phyloP scores from a whole-genome alignment of 2,797 vertebrate species.

The Sebastes elongatus region DNA sequence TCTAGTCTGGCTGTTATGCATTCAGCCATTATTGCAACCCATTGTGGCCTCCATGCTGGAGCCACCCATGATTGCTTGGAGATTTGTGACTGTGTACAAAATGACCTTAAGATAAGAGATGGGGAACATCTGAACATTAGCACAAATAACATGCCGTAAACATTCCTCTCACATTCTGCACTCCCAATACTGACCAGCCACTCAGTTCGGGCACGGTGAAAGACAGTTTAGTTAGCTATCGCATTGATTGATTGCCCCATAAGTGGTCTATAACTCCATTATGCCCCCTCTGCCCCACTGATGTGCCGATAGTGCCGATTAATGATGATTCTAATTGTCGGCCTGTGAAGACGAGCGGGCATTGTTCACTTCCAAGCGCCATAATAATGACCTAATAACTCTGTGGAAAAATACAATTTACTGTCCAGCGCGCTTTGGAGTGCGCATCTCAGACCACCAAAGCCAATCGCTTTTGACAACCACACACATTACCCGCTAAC shows the following conservation, averaged over 20 bases:
- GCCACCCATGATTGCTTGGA: not conserved
- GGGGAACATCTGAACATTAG: constrained; percentile 19
- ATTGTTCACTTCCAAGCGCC: constrained; percentile 70
- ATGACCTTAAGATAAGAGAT: constrained; percentile 20
- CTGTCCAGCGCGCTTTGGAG: constrained; percentile 46
- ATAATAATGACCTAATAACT: constrained; percentile 73
- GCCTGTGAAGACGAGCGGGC: constrained; percentile 53
- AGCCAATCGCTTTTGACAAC: constrained; percentile 71
- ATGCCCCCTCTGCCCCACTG: constrained; percentile 50
- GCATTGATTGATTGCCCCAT: constrained; percentile 66
- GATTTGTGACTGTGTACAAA: constrained; percentile 22
- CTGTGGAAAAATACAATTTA: constrained; percentile 70
- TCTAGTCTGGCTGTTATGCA: not conserved
- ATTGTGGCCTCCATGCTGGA: not conserved
- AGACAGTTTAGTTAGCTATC: constrained; percentile 57
- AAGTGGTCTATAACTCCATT: constrained; percentile 72
- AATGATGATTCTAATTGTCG: constrained; percentile 79
- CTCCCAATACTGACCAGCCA: constrained; percentile 21
- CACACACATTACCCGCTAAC: constrained; percentile 60
- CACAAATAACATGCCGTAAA: constrained; percentile 44
- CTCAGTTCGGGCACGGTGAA: constrained; percentile 38
- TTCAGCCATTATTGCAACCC: constrained; percentile 7
- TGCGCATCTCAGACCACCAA: constrained; percentile 33
- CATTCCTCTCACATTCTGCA: constrained; percentile 38
- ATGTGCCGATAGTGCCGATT: constrained; percentile 72